Evolutionary conservation across 2,888 invertebrate species (phyloP).

Genomic region (Cryptocheilus praepositus): DNA sequence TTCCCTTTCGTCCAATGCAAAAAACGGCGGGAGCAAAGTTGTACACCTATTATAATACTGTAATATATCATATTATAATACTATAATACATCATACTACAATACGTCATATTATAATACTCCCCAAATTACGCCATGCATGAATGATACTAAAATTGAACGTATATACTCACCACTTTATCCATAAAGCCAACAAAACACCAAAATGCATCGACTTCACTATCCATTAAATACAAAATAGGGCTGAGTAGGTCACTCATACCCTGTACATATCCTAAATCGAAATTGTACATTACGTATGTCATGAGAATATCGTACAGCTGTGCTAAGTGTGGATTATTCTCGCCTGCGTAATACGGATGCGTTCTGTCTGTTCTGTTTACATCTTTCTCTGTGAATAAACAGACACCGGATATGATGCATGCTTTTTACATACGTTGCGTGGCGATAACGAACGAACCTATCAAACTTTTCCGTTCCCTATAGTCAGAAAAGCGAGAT

Average conservation of each 20-base stretch:
- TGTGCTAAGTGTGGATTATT: conserved; percentile 91
- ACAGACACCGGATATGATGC: neutral
- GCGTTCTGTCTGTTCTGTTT: conserved; percentile 93
- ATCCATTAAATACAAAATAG: conserved; percentile 90
- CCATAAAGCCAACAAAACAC: conserved; percentile 99
- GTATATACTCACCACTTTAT: conserved; percentile 85
- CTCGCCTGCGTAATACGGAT: conserved; percentile 94
- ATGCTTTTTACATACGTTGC: neutral
- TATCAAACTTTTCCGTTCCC: conserved; percentile 94
- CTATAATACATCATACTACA: no score
- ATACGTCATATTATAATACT: no score
- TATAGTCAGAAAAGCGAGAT: conserved; percentile 88
- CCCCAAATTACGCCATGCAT: no score
- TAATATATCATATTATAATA: no score
- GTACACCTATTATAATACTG: no score
- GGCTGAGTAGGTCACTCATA: conserved; percentile 98
- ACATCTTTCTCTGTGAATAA: conserved; percentile 91
- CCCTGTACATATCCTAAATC: conserved; percentile 97
- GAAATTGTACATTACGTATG: conserved; percentile 99
- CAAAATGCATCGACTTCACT: conserved; percentile 98
- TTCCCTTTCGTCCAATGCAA: no score
- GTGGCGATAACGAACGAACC: conserved; percentile 72
- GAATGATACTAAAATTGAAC: neutral
- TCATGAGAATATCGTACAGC: conserved; percentile 95
- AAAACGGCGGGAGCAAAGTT: no score